Evolutionary conservation across 2,888 invertebrate species (phyloP).

Genomic region (Drosophila rellima): DNA sequence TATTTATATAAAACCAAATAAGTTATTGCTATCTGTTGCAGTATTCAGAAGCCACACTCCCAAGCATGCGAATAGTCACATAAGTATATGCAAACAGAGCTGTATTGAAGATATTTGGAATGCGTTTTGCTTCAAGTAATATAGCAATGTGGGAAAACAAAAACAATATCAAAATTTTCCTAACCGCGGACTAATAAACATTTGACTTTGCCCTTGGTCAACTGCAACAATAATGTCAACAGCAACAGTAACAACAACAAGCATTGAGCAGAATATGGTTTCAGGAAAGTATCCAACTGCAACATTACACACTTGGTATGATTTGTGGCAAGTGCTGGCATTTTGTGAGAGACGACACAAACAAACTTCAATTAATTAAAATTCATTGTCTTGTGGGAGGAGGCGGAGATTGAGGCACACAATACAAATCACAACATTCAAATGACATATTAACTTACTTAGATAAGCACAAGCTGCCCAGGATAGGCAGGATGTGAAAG

Average conservation of each 20-base stretch:
- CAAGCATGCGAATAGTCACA: neutral
- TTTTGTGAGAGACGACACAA: conserved; percentile 32
- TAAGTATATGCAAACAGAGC: neutral
- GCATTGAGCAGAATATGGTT: conserved; percentile 6
- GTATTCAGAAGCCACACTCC: conserved; percentile 12
- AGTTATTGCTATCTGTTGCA: conserved; percentile 10
- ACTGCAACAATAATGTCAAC: conserved; percentile 21
- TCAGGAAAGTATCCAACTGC: conserved; percentile 41
- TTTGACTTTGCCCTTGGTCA: conserved; percentile 38
- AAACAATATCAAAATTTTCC: conserved; percentile 10
- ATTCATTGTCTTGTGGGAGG: conserved; percentile 66
- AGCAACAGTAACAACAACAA: conserved; percentile 3
- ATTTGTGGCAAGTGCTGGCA: conserved; percentile 41
- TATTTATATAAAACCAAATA: conserved; percentile 17
- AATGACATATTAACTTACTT: conserved; percentile 80
- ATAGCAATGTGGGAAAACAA: neutral
- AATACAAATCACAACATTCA: conserved; percentile 62
- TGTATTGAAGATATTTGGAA: conserved; percentile 1
- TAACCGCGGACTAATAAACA: conserved; percentile 40
- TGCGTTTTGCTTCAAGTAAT: conserved; percentile 4
- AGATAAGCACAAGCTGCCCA: conserved; percentile 58
- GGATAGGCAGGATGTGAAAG: conserved; percentile 24
- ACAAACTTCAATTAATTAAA: conserved; percentile 77
- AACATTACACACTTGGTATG: conserved; percentile 29
- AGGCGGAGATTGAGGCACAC: conserved; percentile 12